These are phyloP conservation scores for Lepas anatifera DNA, from an alignment of 2,888 invertebrate genomes.

Conservation along the genomic window DNA sequence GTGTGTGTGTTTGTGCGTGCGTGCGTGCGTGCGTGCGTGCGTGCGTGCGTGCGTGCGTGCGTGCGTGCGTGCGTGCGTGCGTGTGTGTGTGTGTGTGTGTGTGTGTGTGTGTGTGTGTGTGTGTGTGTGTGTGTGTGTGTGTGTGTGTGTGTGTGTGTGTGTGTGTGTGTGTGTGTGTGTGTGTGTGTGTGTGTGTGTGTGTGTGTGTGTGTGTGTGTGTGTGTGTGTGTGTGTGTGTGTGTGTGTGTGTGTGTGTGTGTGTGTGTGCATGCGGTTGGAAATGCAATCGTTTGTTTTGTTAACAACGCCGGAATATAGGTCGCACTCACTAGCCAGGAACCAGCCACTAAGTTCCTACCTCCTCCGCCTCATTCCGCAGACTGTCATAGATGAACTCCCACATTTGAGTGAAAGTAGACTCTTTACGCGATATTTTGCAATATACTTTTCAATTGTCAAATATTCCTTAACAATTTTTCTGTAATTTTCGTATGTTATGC, in stretches of 20 bases:
- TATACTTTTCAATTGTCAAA: too few species aligned
- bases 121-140: neutral
- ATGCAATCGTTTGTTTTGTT: too few species aligned
- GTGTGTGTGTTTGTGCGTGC: neutral
- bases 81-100: neutral
- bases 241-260: neutral
- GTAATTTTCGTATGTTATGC: too few species aligned
- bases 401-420: too few species aligned
- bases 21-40: neutral
- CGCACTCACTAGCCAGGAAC: too few species aligned
- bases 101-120: neutral
- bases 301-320: too few species aligned
- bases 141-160: neutral
- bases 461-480: too few species aligned
- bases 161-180: neutral
- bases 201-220: neutral
- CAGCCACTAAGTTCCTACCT: too few species aligned
- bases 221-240: neutral
- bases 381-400: too few species aligned
- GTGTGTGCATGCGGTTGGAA: neutral
- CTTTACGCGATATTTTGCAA: too few species aligned
- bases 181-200: neutral
- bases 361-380: too few species aligned
- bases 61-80: neutral
- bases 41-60: neutral